phyloP scores from a whole-genome alignment of 1,140 invertebrate species.

The Proctacanthus coquilletti region DNA sequence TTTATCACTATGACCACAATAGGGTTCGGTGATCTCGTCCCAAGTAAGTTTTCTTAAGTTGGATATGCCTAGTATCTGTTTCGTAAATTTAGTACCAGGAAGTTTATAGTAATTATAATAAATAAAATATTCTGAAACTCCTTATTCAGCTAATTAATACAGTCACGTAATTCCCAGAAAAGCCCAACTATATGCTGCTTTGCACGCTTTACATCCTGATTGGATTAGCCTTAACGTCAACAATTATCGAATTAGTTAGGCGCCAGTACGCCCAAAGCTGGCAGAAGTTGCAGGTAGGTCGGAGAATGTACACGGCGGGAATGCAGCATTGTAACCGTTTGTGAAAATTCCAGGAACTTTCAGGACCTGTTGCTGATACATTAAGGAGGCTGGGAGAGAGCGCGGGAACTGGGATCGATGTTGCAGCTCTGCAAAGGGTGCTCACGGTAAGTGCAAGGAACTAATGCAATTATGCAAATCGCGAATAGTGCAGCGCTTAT shows the following conservation, averaged over 20 bases:
- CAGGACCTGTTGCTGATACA: conserved; percentile 63
- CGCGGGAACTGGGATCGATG: conserved; percentile 44
- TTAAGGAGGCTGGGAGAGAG: conserved; percentile 56
- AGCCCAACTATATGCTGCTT: conserved; percentile 73
- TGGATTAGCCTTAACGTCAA: conserved; percentile 83
- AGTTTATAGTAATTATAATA: too few species aligned
- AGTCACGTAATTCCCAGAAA: too few species aligned
- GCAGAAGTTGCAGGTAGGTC: conserved; percentile 44
- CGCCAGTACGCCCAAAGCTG: conserved; percentile 74
- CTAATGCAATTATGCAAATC: too few species aligned
- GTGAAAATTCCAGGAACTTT: conserved; percentile 50
- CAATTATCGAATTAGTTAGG: conserved; percentile 80
- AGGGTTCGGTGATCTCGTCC: conserved; percentile 82
- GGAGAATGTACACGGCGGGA: too few species aligned
- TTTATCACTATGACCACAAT: conserved; percentile 93
- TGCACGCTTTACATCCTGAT: conserved; percentile 87
- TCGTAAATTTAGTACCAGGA: background rate
- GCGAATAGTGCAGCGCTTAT: too few species aligned
- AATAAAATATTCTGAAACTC: too few species aligned
- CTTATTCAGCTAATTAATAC: too few species aligned
- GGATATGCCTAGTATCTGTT: background rate
- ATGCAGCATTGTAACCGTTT: too few species aligned
- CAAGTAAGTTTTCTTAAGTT: conserved; percentile 43
- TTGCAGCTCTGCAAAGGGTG: conserved; percentile 47
- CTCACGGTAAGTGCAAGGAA: conserved; percentile 39